Conservation (phyloP, 2,113 vertebrate species). For the Ploceus nigricollis region DNA sequence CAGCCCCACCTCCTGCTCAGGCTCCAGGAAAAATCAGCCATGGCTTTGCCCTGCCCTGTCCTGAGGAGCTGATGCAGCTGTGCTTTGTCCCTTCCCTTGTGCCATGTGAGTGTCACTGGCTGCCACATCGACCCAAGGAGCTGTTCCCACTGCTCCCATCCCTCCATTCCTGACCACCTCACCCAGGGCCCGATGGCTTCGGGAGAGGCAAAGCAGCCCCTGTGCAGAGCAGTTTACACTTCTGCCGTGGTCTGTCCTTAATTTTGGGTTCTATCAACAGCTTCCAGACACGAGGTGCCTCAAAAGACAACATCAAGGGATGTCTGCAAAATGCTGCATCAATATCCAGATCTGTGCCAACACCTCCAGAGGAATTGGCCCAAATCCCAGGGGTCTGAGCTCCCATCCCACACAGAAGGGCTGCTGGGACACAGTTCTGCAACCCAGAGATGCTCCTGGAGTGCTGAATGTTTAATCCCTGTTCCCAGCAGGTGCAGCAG, state of each 20-base stretch:
- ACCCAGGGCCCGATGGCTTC: not conserved
- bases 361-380: not conserved
- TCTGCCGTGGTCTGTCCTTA: not conserved
- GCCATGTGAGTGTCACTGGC: not conserved
- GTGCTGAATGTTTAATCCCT: rapidly evolving
- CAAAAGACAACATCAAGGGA: not conserved
- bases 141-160: not conserved
- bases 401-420: not conserved
- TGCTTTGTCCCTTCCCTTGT: not conserved
- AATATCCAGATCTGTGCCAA: not conserved
- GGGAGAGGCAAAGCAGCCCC: not conserved
- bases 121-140: rapidly evolving
- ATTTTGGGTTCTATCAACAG: not conserved
- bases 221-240: not conserved
- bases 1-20: not conserved
- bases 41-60: not conserved
- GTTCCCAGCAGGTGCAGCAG: not conserved
- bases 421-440: not conserved
- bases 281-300: not conserved
- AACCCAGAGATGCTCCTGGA: not conserved
- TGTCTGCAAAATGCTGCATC: not conserved
- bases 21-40: not conserved
- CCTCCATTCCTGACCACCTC: not conserved
- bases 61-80: not conserved
- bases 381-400: not conserved